These are phyloP conservation scores for Leucophenga montana DNA, from an alignment of 2,888 invertebrate genomes.

Conservation along the genomic window DNA sequence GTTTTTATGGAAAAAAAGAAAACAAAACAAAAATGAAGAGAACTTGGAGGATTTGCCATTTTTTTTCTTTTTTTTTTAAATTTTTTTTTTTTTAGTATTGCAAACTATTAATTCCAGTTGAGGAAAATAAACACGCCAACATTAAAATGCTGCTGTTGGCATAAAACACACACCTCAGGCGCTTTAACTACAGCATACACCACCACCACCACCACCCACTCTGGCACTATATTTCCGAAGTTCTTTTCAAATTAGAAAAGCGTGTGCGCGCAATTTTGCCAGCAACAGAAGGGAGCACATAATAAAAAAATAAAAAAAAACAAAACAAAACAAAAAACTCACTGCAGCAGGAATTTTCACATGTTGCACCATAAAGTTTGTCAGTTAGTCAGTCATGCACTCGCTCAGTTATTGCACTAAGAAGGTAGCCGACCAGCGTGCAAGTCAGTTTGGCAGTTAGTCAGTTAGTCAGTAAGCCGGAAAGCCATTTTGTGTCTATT, in stretches of 20 bases:
- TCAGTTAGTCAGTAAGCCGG: background rate
- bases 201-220: slow-evolving; percentile 22
- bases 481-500: slow-evolving; percentile 47
- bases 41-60: no score
- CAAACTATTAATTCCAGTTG: slow-evolving; percentile 19
- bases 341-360: slow-evolving; percentile 55
- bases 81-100: no score
- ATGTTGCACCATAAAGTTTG: slow-evolving; percentile 56
- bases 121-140: slow-evolving; percentile 17
- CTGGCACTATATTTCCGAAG: slow-evolving; percentile 42
- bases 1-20: no score
- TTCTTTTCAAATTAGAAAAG: slow-evolving; percentile 64
- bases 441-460: background rate
- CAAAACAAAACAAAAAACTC: background rate
- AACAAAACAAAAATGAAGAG: no score
- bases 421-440: slow-evolving; percentile 38
- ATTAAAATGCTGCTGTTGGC: slow-evolving; percentile 18
- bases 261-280: slow-evolving; percentile 62
- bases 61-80: no score
- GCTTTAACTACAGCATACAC: slow-evolving; percentile 42
- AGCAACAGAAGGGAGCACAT: background rate
- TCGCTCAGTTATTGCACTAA: slow-evolving; percentile 17
- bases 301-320: background rate
- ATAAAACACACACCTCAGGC: slow-evolving; percentile 36
- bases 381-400: slow-evolving; percentile 39